Conservation (phyloP, 1,140 invertebrate species). For the Drosophila seguyi region DNA sequence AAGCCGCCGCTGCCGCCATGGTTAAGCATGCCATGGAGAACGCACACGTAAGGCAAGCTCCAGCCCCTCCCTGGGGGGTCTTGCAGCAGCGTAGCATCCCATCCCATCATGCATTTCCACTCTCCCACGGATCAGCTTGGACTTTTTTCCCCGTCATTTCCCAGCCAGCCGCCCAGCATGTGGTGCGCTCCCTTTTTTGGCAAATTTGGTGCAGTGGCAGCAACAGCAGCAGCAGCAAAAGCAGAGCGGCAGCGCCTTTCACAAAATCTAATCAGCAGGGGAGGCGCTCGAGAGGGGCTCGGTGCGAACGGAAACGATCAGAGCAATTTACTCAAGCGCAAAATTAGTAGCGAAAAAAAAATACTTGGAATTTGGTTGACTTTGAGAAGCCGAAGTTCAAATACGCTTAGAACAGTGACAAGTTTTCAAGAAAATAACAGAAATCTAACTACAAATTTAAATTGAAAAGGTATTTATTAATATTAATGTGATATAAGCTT, state of each 20-base stretch:
- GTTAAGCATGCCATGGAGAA: slow-evolving; percentile 30
- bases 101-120: slow-evolving; percentile 48
- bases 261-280: slow-evolving; percentile 81
- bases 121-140: slow-evolving; percentile 38
- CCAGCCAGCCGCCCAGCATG: slow-evolving; percentile 61
- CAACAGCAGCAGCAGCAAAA: slow-evolving; percentile 16
- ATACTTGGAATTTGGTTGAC: slow-evolving; percentile 24
- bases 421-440: neutral
- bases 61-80: slow-evolving; percentile 59
- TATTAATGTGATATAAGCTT: neutral
- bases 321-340: slow-evolving; percentile 79
- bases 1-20: slow-evolving; percentile 13
- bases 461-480: too few species aligned
- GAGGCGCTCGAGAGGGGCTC: slow-evolving; percentile 20
- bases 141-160: slow-evolving; percentile 4
- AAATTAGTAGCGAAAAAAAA: slow-evolving; percentile 71
- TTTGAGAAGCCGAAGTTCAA: slow-evolving; percentile 24
- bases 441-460: neutral
- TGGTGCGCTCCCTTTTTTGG: slow-evolving; percentile 80
- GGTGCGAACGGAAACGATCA: slow-evolving; percentile 58
- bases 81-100: slow-evolving; percentile 41
- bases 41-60: slow-evolving; percentile 53
- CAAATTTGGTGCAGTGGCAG: slow-evolving; percentile 74
- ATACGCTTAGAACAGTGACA: slow-evolving; percentile 4
- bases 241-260: slow-evolving; percentile 64